Base-by-base conservation (phyloP, 2,888 invertebrate genomes). In the Protophormia terraenovae region DNA sequence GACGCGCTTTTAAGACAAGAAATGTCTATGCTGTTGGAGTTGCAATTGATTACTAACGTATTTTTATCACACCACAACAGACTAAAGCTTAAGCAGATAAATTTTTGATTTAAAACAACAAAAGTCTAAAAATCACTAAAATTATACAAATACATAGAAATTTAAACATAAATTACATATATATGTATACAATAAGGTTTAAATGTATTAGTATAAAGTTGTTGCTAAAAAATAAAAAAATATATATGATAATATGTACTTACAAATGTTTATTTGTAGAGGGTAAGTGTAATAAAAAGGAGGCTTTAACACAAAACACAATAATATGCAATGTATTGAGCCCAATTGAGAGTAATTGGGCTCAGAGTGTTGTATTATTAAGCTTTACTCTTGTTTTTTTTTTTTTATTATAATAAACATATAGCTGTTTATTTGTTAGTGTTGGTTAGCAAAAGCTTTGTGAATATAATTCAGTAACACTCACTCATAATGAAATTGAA, bases 31-130 rank as follows among this genome's bases (percentile, higher is more conserved):
- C 91, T 89, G 90, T 90, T 92, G 89, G 90, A 89, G 90, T 90
- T 91, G 90, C 91, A 92, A 91, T 91, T 91, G 92, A 90, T 91
- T 92, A 91, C 91, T 91, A 91, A 92, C 90, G 91, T 90, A 91
- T 90, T 91, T 91, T 91, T 91, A 91, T 91, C 91, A 92, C 91
- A 92, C 92, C 90, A 88, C 91, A 91, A 90, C 89, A 88, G 89
- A 91, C 90, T 91, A 91, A 91, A 91, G 91, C 91, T 90, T 45
- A 77, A 76, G 45, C 60, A 53, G 80, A 22, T 64, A 64, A 10
- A 55, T 64, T 73, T 78, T 71, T 53, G 53, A 55, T 55, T 64
- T 66, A 58, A 75, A 47, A 32, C 16, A 76, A 19, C 71, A 64
- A 76, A 55, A 77, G 71, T 77, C 45, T 16, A 32, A 76, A 77